Percentiles rank a stretch among this genome's conserved stretches.
These are phyloP conservation scores for Elanoides forficatus DNA, from an alignment of 2,113 vertebrate genomes.

Conservation along the genomic window DNA sequence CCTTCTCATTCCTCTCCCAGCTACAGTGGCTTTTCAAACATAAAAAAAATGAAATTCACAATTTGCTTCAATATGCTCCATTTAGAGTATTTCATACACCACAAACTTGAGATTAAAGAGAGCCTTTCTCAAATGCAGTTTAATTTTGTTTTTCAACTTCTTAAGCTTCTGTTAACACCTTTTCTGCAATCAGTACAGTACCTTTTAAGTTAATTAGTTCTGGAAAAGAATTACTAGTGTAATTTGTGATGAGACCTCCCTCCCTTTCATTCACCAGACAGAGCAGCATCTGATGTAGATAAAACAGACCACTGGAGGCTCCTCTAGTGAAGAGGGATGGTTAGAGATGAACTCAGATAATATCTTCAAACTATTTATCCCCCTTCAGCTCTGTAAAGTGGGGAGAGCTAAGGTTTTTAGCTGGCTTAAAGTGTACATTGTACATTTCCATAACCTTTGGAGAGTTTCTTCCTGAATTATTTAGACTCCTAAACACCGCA, in stretches of 20 bases:
- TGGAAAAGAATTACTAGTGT: constrained; percentile 38
- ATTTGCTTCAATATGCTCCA: not conserved
- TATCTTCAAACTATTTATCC: constrained; percentile 9
- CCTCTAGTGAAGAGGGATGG: not conserved
- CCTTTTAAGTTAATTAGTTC: constrained; percentile 61
- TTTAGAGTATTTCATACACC: not conserved
- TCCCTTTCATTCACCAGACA: constrained; percentile 9
- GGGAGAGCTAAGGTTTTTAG: not conserved
- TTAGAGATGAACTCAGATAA: not conserved
- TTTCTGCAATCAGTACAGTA: constrained; percentile 48
- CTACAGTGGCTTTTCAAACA: not conserved
- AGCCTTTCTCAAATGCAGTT: not conserved
- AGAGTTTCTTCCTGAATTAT: not conserved
- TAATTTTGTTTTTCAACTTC: constrained; percentile 55
- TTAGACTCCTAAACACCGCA: rapidly evolving
- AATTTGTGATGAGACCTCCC: constrained; percentile 16
- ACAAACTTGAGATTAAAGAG: not conserved
- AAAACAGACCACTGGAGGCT: constrained; percentile 57
- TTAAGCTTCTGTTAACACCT: constrained; percentile 54
- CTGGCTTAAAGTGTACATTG: rapidly evolving
- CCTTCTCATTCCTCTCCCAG: not conserved
- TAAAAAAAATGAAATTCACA: not conserved
- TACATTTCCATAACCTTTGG: rapidly evolving
- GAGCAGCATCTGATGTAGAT: constrained; percentile 55
- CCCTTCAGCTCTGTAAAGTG: not conserved